These are phyloP conservation scores for Drosophila takahashii DNA, from an alignment of 1,140 invertebrate species.

Conservation along the genomic window DNA sequence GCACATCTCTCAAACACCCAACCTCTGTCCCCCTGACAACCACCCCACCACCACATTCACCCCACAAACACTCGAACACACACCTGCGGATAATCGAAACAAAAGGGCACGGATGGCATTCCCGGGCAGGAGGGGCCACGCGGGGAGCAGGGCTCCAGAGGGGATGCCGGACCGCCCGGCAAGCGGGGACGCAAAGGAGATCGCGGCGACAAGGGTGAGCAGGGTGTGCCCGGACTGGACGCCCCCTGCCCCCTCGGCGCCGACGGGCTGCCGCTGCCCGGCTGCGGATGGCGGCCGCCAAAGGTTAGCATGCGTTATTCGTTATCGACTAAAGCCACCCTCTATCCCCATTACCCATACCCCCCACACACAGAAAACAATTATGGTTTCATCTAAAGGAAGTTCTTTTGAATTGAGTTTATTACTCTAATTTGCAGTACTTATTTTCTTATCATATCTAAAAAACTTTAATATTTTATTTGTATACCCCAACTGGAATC, in stretches of 20 bases:
- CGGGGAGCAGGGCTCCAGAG: slow-evolving; percentile 94
- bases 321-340: slow-evolving; percentile 18
- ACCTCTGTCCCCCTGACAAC: slow-evolving; percentile 17
- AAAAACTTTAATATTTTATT: too few species aligned
- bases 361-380: slow-evolving; percentile 26
- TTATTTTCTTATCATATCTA: too few species aligned
- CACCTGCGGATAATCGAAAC: slow-evolving; percentile 16
- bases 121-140: slow-evolving; percentile 93
- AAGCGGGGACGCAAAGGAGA: slow-evolving; percentile 96
- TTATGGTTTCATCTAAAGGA: not conserved
- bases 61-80: slow-evolving; percentile 17
- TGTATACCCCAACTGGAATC: too few species aligned
- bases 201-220: slow-evolving; percentile 96
- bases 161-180: slow-evolving; percentile 93
- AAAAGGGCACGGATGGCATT: slow-evolving; percentile 95
- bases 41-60: slow-evolving; percentile 20
- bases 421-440: too few species aligned
- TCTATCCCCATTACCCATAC: not conserved
- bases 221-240: slow-evolving; percentile 96
- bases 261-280: slow-evolving; percentile 96
- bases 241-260: slow-evolving; percentile 97
- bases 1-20: slow-evolving; percentile 33
- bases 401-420: too few species aligned
- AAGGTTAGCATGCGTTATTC: slow-evolving; percentile 87
- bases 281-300: slow-evolving; percentile 96